Conservation (phyloP, 2,888 invertebrate species). For the Sympetrum striolatum region DNA sequence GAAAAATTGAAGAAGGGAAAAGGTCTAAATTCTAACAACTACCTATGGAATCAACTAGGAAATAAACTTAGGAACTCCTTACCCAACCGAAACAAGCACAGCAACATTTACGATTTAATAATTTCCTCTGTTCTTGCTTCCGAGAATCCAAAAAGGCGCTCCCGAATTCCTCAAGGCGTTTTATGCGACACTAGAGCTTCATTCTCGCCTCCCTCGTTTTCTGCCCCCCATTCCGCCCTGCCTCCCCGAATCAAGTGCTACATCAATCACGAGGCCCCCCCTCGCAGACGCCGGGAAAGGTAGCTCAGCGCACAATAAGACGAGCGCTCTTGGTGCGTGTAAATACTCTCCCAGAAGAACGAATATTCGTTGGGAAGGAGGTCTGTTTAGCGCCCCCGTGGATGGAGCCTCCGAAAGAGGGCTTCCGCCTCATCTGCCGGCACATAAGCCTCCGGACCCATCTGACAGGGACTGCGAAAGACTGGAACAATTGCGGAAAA, state of each 20-base stretch:
- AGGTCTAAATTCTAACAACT: too few relatives aligned
- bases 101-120: too few relatives aligned
- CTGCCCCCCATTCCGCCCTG: not conserved
- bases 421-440: not conserved
- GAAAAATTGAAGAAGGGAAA: too few relatives aligned
- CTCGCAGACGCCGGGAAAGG: not conserved
- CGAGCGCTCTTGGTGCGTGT: too few relatives aligned
- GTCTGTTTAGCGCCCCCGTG: not conserved
- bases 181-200: not conserved
- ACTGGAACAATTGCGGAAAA: not conserved
- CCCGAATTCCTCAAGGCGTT: not conserved
- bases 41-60: too few relatives aligned
- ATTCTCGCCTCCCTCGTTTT: not conserved
- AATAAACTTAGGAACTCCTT: too few relatives aligned
- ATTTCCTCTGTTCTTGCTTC: too few relatives aligned
- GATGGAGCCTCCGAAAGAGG: not conserved
- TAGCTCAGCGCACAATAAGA: not conserved
- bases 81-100: too few relatives aligned
- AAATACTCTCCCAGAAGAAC: too few relatives aligned
- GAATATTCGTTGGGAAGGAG: too few relatives aligned
- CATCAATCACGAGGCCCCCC: slow-evolving; percentile 15
- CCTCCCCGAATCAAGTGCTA: slow-evolving; percentile 25
- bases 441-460: not conserved
- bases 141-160: too few relatives aligned
- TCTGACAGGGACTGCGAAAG: slow-evolving; percentile 16